These are phyloP conservation scores for Ciconia boyciana DNA, from an alignment of 2,113 vertebrate species.

Conservation along the genomic window DNA sequence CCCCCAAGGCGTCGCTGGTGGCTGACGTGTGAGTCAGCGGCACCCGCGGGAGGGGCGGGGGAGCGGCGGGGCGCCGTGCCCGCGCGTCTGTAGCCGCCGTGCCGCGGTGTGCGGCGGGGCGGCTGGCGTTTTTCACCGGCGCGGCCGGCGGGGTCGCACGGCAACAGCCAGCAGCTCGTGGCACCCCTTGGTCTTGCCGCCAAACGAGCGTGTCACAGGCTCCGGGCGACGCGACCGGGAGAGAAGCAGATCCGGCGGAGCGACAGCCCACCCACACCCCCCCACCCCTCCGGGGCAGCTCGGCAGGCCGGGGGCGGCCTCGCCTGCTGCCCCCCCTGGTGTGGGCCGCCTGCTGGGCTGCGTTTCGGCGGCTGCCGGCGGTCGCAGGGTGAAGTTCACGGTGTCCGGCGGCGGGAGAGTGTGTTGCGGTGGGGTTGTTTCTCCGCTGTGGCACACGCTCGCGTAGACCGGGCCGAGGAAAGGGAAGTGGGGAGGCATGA, in stretches of 20 bases:
- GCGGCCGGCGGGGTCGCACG: neutral
- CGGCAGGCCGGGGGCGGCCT: neutral
- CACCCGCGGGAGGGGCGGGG: neutral
- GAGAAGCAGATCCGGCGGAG: neutral
- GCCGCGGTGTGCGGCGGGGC: neutral
- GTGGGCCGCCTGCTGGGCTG: neutral
- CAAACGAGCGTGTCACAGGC: neutral
- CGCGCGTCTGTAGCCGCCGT: neutral
- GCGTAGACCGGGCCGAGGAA: neutral
- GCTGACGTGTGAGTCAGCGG: slow-evolving; percentile 33
- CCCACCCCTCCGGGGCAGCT: neutral
- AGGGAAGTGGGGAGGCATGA: neutral
- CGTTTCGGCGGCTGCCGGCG: neutral
- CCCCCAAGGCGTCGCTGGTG: neutral
- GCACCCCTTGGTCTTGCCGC: neutral
- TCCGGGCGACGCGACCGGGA: neutral
- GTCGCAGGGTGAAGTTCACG: neutral
- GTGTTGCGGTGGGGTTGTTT: neutral
- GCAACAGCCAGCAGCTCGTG: neutral
- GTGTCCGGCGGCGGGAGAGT: neutral
- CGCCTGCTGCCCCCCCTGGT: neutral
- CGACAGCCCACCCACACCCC: neutral
- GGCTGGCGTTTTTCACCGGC: neutral
- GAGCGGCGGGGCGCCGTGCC: neutral
- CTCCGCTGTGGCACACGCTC: neutral